These are phyloP conservation scores for Hedya salicella DNA, from an alignment of 2,888 invertebrate genomes.

Conservation along the genomic window DNA sequence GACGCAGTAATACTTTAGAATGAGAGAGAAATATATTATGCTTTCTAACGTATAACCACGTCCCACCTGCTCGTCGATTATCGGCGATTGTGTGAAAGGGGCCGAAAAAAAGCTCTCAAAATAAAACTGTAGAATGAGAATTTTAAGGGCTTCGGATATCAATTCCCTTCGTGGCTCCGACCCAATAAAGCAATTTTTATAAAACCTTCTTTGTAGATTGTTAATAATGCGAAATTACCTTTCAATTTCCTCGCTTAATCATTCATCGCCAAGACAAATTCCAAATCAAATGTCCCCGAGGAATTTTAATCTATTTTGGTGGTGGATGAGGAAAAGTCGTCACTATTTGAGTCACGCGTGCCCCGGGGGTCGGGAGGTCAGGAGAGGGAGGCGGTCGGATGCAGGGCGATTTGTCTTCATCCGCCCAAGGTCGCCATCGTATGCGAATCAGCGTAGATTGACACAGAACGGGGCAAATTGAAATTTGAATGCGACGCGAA, in stretches of 20 bases:
- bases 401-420: constrained; percentile 50
- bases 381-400: constrained; percentile 32
- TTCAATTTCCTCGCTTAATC: constrained; percentile 5
- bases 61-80: too few species aligned
- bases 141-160: too few species aligned
- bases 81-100: too few species aligned
- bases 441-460: constrained; percentile 38
- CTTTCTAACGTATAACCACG: too few species aligned
- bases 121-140: too few species aligned
- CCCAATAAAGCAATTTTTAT: background rate
- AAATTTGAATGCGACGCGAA: constrained; percentile 31
- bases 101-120: too few species aligned
- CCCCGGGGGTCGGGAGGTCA: constrained; percentile 16
- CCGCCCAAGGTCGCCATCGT: constrained; percentile 41
- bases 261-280: constrained; percentile 17
- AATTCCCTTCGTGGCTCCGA: background rate
- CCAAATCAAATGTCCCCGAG: constrained; percentile 36
- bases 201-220: background rate
- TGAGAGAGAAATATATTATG: too few species aligned
- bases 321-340: constrained; percentile 41
- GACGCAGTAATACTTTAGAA: too few species aligned
- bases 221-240: constrained; percentile 9
- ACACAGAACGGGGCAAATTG: constrained; percentile 27
- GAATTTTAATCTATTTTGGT: constrained; percentile 42
- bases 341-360: constrained; percentile 49